Percentiles rank a stretch among this genome's conserved stretches.
These are phyloP conservation scores for Dryobates pubescens DNA, from an alignment of 2,797 vertebrate genomes.

Conservation along the genomic window DNA sequence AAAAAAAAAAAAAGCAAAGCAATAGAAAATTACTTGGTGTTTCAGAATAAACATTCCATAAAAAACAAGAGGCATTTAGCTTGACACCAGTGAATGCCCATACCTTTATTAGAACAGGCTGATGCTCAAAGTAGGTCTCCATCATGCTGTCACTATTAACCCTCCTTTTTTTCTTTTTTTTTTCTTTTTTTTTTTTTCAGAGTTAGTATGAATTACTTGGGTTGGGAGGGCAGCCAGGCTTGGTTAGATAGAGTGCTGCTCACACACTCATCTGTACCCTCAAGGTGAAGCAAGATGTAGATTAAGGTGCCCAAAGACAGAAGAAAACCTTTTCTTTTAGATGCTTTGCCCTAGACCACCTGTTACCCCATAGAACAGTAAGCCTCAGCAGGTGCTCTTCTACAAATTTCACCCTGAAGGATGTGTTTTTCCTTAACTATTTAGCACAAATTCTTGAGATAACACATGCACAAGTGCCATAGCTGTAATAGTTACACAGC, in stretches of 20 bases:
- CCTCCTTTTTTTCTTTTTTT: neutral
- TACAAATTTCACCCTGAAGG: neutral
- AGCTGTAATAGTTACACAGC: neutral
- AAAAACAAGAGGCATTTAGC: conserved; percentile 29
- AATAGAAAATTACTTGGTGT: conserved; percentile 40
- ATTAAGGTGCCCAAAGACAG: neutral
- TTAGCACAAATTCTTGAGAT: neutral
- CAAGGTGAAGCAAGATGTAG: neutral
- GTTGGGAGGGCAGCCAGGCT: accelerated
- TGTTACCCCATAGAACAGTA: neutral
- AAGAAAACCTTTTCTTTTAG: neutral
- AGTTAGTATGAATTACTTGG: neutral
- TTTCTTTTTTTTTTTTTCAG: neutral
- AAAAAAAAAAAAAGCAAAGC: neutral
- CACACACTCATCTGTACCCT: neutral
- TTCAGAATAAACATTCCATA: conserved; percentile 48
- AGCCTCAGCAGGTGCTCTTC: neutral
- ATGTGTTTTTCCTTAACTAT: neutral
- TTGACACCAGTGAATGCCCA: neutral
- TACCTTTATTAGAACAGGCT: neutral
- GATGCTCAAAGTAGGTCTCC: conserved; percentile 14
- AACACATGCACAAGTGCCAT: neutral
- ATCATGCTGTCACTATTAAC: conserved; percentile 27
- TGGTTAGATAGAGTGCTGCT: neutral
- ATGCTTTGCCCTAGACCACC: neutral